Evolutionary conservation across 2,888 invertebrate genomes (phyloP).

Genomic region (Tethea ocularis): DNA sequence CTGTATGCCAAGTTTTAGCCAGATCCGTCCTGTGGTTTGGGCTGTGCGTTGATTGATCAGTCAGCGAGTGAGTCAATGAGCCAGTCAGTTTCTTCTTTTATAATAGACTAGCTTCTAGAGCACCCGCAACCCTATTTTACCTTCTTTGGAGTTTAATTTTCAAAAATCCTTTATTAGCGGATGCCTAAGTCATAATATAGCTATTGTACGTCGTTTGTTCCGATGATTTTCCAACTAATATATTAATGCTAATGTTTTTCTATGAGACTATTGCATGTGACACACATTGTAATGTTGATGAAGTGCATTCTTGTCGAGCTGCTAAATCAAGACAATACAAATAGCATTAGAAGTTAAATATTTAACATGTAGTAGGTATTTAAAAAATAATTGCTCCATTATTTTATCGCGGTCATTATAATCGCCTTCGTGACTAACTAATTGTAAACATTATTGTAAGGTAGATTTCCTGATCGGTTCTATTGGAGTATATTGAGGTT

Average conservation of each 20-base stretch:
- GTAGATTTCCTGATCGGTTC: constrained; percentile 3
- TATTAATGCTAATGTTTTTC: background rate
- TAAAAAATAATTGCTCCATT: constrained; percentile 7
- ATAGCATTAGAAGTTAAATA: constrained; percentile 8
- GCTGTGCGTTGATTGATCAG: too few species aligned
- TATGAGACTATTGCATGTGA: too few species aligned
- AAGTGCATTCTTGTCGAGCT: background rate
- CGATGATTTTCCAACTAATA: background rate
- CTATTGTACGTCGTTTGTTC: background rate
- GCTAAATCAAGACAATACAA: constrained; percentile 6
- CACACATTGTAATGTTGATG: background rate
- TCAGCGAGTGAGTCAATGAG: too few species aligned
- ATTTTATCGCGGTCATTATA: constrained; percentile 5
- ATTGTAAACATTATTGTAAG: constrained; percentile 4
- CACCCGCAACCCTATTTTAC: too few species aligned
- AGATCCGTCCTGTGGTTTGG: too few species aligned
- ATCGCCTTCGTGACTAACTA: constrained; percentile 10
- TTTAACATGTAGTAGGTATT: constrained; percentile 2
- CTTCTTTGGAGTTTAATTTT: too few species aligned
- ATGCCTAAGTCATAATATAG: too few species aligned
- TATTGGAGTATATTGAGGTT: background rate
- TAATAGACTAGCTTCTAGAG: too few species aligned
- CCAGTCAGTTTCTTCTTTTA: too few species aligned
- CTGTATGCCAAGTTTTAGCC: too few species aligned
- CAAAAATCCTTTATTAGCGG: too few species aligned